Evolutionary conservation across 1,140 invertebrate species (phyloP).

Genomic region (Bradysia coprophila): DNA sequence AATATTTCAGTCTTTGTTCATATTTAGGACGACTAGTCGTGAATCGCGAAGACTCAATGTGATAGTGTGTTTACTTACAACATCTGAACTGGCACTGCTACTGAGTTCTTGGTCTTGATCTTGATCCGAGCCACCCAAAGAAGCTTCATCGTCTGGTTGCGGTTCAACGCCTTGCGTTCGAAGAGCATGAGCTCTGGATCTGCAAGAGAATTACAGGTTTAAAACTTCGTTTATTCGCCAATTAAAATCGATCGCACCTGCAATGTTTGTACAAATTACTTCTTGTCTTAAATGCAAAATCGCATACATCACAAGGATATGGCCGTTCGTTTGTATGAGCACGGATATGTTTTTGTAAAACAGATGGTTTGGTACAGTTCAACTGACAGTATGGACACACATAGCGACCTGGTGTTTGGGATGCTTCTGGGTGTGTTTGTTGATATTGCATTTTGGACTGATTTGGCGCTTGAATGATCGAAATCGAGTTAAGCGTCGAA

Average conservation of each 20-base stretch:
- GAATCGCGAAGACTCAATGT: too few species aligned
- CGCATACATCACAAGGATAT: constrained; percentile 73
- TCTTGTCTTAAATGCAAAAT: constrained; percentile 86
- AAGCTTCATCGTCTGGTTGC: constrained; percentile 28
- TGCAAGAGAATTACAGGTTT: too few species aligned
- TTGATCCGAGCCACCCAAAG: constrained; percentile 29
- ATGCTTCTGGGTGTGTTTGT: constrained; percentile 7
- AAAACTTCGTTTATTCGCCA: too few species aligned
- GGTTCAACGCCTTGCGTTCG: constrained; percentile 39
- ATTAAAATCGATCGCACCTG: too few species aligned
- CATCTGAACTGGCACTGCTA: constrained; percentile 19
- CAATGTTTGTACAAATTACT: constrained; percentile 88
- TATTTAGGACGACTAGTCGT: too few species aligned
- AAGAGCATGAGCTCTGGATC: constrained; percentile 60
- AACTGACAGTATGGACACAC: constrained; percentile 75
- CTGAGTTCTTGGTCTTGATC: constrained; percentile 18
- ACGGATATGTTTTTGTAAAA: constrained; percentile 81
- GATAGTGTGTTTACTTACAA: constrained; percentile 13
- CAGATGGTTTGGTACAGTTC: constrained; percentile 82
- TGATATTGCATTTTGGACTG: neutral
- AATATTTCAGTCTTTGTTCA: neutral
- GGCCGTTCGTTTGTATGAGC: constrained; percentile 85
- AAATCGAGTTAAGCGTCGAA: neutral
- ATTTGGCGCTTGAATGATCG: neutral
- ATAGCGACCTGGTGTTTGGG: constrained; percentile 37